Evolutionary conservation across 2,113 vertebrate species (phyloP).

Genomic region (Thermophis baileyi): DNA sequence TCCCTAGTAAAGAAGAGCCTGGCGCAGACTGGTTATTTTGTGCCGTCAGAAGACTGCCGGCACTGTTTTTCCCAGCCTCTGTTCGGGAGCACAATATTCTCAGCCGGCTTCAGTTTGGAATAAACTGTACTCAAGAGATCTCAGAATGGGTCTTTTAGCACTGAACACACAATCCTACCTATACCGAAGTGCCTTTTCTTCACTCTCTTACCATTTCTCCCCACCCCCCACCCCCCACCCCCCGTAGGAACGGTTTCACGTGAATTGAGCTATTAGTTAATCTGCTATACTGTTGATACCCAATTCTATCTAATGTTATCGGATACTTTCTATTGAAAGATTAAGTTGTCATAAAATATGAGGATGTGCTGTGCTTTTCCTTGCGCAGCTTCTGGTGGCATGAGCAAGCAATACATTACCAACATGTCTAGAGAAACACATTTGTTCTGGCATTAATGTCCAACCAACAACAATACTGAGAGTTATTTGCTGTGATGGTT

Average conservation of each 20-base stretch:
- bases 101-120: background rate
- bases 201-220: background rate
- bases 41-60: background rate
- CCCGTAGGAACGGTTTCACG: background rate
- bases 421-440: background rate
- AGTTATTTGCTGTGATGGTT: slow-evolving; percentile 24
- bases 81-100: background rate
- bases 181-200: background rate
- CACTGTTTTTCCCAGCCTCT: background rate
- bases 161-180: background rate
- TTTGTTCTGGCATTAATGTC: slow-evolving; percentile 26
- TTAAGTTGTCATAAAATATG: rapidly evolving
- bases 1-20: background rate
- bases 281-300: background rate
- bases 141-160: background rate
- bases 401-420: background rate
- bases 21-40: background rate
- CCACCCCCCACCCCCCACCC: rapidly evolving
- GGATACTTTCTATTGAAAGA: background rate
- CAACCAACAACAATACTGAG: slow-evolving; percentile 8
- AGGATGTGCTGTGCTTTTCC: background rate
- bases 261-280: background rate
- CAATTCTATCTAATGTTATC: background rate
- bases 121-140: background rate
- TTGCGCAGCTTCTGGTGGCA: background rate